Conservation (phyloP, 30 jellyfish, hydroid and myxozoan genomes). For the Pelagia noctiluca region DNA sequence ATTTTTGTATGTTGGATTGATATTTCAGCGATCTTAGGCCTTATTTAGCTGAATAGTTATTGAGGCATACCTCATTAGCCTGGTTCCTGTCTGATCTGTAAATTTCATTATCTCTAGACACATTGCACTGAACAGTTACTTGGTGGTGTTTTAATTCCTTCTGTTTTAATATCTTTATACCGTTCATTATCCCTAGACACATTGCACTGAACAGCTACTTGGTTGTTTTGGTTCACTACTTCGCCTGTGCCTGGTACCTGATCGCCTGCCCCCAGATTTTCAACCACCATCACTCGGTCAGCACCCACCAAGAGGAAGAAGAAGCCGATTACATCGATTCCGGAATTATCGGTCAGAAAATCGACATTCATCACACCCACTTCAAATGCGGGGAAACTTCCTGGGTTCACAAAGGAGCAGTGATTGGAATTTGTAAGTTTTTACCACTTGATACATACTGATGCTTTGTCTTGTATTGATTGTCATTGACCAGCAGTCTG, state of each 20-base stretch:
- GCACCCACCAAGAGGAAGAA: background rate
- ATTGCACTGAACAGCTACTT: background rate
- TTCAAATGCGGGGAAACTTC: conserved; percentile 5
- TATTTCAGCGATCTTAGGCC: no score
- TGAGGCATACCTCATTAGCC: no score
- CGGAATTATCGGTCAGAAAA: background rate
- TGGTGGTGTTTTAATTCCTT: no score
- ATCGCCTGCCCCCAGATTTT: conserved; percentile 15
- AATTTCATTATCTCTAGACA: no score
- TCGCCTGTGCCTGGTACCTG: conserved; percentile 37
- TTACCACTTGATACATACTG: no score
- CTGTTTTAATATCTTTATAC: no score
- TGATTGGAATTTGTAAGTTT: background rate
- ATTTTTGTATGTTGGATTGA: no score
- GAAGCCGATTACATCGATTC: background rate
- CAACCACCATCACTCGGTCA: background rate
- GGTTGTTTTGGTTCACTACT: conserved; percentile 12
- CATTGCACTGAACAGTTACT: no score
- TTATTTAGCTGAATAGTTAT: no score
- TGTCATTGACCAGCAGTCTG: no score
- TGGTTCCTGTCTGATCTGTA: no score
- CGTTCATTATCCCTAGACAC: background rate
- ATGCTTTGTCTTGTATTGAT: no score
- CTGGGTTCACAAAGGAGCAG: conserved; percentile 43
- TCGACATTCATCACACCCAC: background rate